These are phyloP conservation scores for Rissa tridactyla DNA, from an alignment of 2,113 vertebrate species.

Conservation along the genomic window DNA sequence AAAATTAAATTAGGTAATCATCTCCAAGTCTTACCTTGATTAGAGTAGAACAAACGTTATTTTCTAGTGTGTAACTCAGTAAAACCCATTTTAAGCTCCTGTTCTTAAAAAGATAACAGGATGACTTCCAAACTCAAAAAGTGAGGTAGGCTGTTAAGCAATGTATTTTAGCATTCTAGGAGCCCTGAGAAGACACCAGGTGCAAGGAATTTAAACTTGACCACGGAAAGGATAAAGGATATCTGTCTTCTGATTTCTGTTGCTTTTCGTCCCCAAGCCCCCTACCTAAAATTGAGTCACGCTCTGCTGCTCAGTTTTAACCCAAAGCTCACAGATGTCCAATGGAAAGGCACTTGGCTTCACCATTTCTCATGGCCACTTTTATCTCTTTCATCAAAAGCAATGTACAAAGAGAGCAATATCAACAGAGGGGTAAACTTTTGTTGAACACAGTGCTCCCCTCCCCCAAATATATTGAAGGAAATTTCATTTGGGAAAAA, in stretches of 20 bases:
- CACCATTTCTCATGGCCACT: not conserved
- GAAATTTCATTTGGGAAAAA: not conserved
- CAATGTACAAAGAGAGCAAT: not conserved
- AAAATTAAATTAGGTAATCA: not conserved
- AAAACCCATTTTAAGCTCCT: not conserved
- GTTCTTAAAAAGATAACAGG: not conserved
- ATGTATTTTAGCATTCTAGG: not conserved
- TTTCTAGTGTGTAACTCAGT: not conserved
- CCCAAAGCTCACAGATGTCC: not conserved
- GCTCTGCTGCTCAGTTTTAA: not conserved
- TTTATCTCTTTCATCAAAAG: not conserved
- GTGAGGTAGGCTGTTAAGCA: not conserved
- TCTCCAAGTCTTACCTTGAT: not conserved
- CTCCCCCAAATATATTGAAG: not conserved
- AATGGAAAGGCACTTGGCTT: not conserved
- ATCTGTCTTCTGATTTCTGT: not conserved
- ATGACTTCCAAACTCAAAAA: not conserved
- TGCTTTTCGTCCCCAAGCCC: not conserved
- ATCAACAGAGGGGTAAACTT: not conserved
- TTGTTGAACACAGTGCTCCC: not conserved
- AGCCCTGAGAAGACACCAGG: not conserved
- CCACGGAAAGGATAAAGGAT: not conserved
- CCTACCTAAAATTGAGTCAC: not conserved
- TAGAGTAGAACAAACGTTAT: not conserved
- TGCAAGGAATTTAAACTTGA: not conserved